Conservation (phyloP, 2,113 vertebrate species). For the Caretta caretta region DNA sequence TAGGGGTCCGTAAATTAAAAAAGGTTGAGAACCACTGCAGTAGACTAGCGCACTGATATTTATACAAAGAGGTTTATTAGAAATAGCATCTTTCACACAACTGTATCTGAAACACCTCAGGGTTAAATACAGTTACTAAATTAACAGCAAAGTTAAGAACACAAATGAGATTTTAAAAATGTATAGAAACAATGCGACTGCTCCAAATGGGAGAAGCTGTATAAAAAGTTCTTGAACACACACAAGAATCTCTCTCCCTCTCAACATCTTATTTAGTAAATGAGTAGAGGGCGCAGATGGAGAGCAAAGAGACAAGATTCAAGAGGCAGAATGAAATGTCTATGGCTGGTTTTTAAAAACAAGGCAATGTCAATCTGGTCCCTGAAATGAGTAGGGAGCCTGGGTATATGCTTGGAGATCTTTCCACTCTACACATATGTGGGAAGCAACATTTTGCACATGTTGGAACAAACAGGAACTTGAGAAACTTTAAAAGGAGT, state of each 20-base stretch:
- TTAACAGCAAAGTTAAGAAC: background rate
- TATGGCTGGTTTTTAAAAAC: background rate
- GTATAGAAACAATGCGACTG: background rate
- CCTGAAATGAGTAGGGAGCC: background rate
- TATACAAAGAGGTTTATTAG: background rate
- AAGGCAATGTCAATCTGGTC: background rate
- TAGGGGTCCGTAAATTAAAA: no score
- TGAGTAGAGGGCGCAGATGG: background rate
- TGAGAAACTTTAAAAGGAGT: background rate
- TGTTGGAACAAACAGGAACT: background rate
- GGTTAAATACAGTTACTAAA: background rate
- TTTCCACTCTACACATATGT: background rate
- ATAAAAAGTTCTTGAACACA: background rate
- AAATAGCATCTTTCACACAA: background rate
- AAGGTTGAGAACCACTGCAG: no score
- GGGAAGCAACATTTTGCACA: background rate
- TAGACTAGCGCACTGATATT: background rate
- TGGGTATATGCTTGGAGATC: background rate
- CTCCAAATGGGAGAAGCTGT: background rate
- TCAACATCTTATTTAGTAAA: background rate
- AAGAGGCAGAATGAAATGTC: background rate
- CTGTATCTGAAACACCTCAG: background rate
- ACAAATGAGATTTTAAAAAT: background rate
- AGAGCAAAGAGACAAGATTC: background rate
- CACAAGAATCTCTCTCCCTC: background rate